Base-by-base conservation (phyloP, 2,797 vertebrate genomes). In the Oreortyx pictus region DNA sequence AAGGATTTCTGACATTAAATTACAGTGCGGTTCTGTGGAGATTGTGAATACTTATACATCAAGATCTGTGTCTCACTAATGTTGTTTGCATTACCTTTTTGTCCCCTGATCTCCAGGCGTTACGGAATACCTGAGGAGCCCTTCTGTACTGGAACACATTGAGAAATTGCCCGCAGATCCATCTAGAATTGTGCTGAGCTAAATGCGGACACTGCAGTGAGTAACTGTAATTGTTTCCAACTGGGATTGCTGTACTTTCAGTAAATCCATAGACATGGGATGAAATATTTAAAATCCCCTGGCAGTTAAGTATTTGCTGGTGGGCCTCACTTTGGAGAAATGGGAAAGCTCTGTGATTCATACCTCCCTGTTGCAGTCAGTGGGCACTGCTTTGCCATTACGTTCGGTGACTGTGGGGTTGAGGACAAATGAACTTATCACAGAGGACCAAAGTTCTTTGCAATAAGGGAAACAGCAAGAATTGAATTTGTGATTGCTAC, bases 281-380 rank as follows among this genome's bases (percentile, higher is more conserved):
- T 80, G 57, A 90, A 88, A 94, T 81, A 82, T 80, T 87, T 82
- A 72, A 75, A 93, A 82, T 65, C 57, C 24, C n/a, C 49, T 62
- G 37, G 70, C 71, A 78, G 33, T 61, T 60, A 62, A 84, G 57
- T 80, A 57, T 88, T 87, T 46, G 39, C 59, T 23, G 41, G 33
- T 11, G 54, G 61, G 71, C 46, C 49, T 93, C 4, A 5, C 71
- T 83, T 72, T 94, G 81, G 91, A 88, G 89, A 74, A 79, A 9
- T 0, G n/a, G 52, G 24, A 89, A 91, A 29, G 13, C 33, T 75
- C 82, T 86, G 54, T 54, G 85, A 62, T 49, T 92, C 70, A 43
- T 54, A 20, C 65, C 43, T 81, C 74, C 44, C 57, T 43, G 18
- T 5, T 50, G 22, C 88, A 44, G 2, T 73, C 84, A 66, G 8